Conservation (phyloP, 2,797 vertebrate species). For the Hylomyscus alleni region DNA sequence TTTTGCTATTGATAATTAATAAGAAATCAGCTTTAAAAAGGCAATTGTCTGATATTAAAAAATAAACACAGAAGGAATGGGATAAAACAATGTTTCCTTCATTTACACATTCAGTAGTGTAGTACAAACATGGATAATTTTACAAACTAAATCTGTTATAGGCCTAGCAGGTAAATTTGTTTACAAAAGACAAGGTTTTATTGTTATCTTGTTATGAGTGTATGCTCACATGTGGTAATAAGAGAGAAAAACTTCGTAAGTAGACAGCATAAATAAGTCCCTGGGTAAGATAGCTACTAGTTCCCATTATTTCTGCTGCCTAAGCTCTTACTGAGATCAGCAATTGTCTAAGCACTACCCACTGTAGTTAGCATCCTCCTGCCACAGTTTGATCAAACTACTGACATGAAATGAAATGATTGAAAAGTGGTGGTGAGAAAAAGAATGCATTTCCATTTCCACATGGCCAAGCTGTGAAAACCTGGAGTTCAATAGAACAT, state of each 20-base stretch:
- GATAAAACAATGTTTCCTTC: not conserved
- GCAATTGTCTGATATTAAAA: not conserved
- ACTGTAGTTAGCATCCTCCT: not conserved
- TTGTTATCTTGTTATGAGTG: conserved; percentile 16
- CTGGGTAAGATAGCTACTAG: not conserved
- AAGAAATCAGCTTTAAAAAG: not conserved
- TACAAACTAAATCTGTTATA: not conserved
- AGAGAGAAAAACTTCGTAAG: not conserved
- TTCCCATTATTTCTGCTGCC: not conserved
- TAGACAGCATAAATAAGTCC: conserved; percentile 1
- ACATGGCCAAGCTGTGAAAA: not conserved
- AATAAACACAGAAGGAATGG: not conserved
- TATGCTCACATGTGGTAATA: not conserved
- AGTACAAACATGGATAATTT: not conserved
- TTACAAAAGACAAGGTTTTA: not conserved
- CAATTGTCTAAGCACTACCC: not conserved
- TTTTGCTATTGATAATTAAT: not conserved
- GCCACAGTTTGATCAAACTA: not conserved
- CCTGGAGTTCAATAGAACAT: conserved; percentile 2
- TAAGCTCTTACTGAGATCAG: not conserved
- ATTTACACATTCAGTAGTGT: not conserved
- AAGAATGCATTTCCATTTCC: not conserved
- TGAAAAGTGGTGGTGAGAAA: not conserved
- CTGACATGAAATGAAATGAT: not conserved
- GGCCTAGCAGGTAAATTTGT: not conserved